Evolutionary conservation across 2,797 vertebrate species (phyloP).

Genomic region (Euphonia xanthogaster): DNA sequence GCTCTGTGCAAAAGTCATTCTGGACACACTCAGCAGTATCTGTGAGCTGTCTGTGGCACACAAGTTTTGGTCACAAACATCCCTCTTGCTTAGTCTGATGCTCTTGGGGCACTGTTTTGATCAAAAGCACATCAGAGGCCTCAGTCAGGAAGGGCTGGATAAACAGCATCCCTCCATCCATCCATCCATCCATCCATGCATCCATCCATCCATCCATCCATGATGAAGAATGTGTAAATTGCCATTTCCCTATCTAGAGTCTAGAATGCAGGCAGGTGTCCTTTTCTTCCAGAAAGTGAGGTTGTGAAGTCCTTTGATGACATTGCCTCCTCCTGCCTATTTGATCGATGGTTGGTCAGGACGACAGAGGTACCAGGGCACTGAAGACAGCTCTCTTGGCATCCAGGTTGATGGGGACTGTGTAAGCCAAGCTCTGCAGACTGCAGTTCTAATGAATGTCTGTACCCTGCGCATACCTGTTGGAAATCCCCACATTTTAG

Average conservation of each 20-base stretch:
- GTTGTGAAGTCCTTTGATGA: background rate
- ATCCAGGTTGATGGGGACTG: background rate
- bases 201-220: background rate
- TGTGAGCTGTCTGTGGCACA: background rate
- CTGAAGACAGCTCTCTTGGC: background rate
- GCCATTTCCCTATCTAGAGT: background rate
- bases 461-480: background rate
- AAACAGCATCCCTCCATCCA: background rate
- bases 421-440: background rate
- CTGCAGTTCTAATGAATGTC: background rate
- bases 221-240: background rate
- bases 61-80: accelerated
- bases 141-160: background rate
- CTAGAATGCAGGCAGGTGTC: background rate
- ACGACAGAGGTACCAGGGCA: background rate
- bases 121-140: background rate
- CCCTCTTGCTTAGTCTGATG: background rate
- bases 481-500: background rate
- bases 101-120: background rate
- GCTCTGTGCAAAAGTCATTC: background rate
- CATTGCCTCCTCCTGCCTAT: background rate
- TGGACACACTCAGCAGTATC: background rate
- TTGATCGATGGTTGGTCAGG: background rate
- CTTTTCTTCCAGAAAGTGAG: background rate
- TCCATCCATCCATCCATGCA: background rate